Evolutionary conservation across 2,888 invertebrate species (phyloP).

Genomic region (Strigamia transsilvanica): DNA sequence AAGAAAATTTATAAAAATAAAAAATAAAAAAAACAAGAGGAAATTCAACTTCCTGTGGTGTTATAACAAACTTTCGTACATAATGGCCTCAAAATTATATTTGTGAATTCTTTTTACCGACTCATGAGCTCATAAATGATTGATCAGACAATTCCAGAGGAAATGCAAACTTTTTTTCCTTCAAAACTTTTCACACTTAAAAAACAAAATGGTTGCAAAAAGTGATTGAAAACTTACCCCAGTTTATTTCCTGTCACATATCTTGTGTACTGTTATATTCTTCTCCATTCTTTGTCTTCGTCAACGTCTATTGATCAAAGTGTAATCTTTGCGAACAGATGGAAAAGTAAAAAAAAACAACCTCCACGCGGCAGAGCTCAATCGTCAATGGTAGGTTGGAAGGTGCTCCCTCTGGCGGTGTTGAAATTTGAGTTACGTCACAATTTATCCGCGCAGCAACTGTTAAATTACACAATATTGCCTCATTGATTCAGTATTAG

Average conservation of each 20-base stretch:
- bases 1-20: too few relatives aligned
- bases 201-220: too few relatives aligned
- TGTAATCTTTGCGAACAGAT: neutral
- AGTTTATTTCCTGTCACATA: neutral
- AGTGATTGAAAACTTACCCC: neutral
- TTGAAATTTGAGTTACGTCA: neutral
- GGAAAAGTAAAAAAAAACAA: neutral
- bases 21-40: too few relatives aligned
- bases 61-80: too few relatives aligned
- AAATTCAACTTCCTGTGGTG: too few relatives aligned
- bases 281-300: neutral
- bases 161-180: too few relatives aligned
- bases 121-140: too few relatives aligned
- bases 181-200: too few relatives aligned
- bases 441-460: neutral
- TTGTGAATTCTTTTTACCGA: too few relatives aligned
- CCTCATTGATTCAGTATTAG: neutral
- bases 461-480: neutral
- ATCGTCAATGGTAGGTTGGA: neutral
- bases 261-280: neutral
- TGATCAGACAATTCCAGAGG: too few relatives aligned
- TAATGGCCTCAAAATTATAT: too few relatives aligned
- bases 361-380: neutral
- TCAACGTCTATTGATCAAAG: neutral
- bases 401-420: neutral